Evolutionary conservation across 2,797 vertebrate genomes (phyloP).

Genomic region (Sebastes wilsoni): DNA sequence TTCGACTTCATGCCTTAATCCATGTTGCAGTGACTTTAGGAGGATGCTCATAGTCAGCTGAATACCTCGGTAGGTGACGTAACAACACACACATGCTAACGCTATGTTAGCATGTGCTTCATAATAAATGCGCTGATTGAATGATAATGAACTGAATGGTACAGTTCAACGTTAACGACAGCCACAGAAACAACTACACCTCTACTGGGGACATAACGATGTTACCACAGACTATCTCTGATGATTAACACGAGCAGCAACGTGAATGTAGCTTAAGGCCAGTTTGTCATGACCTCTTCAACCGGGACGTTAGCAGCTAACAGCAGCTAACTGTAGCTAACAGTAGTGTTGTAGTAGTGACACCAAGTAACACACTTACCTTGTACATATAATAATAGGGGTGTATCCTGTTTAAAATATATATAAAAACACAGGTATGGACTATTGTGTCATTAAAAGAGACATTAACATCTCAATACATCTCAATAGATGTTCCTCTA

Average conservation of each 20-base stretch:
- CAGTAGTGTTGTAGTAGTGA: neutral
- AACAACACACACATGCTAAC: too few species aligned
- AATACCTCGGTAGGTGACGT: too few species aligned
- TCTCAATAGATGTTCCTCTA: neutral
- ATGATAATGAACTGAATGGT: neutral
- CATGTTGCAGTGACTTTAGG: neutral
- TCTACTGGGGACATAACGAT: neutral
- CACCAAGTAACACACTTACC: slow-evolving; percentile 50
- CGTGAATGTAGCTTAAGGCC: neutral
- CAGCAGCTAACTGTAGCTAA: neutral
- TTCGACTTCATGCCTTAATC: neutral
- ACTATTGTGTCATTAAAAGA: neutral
- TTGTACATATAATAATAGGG: neutral
- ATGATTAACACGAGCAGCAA: neutral
- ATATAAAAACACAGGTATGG: neutral
- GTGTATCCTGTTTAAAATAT: neutral
- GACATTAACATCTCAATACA: neutral
- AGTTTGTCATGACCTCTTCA: neutral
- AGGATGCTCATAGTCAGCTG: neutral
- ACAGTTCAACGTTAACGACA: neutral
- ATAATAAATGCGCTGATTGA: neutral
- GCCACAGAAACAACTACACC: neutral
- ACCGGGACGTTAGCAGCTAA: neutral
- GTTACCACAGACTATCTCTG: neutral
- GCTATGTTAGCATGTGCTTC: neutral